Conservation (phyloP, 1,140 invertebrate genomes). For the Chionoecetes opilio region DNA sequence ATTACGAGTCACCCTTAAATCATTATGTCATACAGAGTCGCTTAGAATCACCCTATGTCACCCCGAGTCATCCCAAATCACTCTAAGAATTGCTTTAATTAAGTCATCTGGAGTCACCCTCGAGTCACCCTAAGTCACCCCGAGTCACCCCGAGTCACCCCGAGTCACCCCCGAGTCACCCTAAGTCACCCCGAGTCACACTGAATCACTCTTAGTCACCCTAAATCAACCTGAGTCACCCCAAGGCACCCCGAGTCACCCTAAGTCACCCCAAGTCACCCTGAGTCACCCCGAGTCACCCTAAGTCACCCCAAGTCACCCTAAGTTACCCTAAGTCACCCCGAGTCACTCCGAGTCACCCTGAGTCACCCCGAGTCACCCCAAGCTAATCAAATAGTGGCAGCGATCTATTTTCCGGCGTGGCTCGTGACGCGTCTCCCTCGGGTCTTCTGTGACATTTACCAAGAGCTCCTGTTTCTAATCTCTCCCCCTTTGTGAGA, state of each 20-base stretch:
- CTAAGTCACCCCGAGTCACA: too few species aligned
- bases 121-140: not conserved
- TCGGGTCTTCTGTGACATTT: slow-evolving; percentile 62
- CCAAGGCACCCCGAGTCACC: not conserved
- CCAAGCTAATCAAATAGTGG: slow-evolving; percentile 58
- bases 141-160: not conserved
- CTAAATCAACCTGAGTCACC: not conserved
- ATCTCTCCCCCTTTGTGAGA: slow-evolving; percentile 51
- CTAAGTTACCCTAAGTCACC: too few species aligned
- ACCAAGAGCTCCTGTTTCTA: slow-evolving; percentile 61
- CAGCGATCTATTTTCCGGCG: slow-evolving; percentile 68
- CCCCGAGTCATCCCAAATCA: not conserved
- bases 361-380: too few species aligned
- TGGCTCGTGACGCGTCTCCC: slow-evolving; percentile 62
- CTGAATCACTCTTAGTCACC: too few species aligned
- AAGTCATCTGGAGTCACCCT: not conserved
- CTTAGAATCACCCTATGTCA: not conserved
- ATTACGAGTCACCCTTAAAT: too few species aligned
- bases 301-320: not conserved
- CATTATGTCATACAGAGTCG: not conserved
- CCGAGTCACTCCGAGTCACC: too few species aligned
- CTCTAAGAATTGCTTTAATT: not conserved
- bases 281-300: not conserved
- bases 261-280: not conserved
- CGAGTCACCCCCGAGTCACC: too few species aligned